A percentile compares a stretch with the other conserved stretches of the same genome.
These are phyloP conservation scores for Apamea monoglypha DNA, from an alignment of 2,888 invertebrate species.

Conservation along the genomic window DNA sequence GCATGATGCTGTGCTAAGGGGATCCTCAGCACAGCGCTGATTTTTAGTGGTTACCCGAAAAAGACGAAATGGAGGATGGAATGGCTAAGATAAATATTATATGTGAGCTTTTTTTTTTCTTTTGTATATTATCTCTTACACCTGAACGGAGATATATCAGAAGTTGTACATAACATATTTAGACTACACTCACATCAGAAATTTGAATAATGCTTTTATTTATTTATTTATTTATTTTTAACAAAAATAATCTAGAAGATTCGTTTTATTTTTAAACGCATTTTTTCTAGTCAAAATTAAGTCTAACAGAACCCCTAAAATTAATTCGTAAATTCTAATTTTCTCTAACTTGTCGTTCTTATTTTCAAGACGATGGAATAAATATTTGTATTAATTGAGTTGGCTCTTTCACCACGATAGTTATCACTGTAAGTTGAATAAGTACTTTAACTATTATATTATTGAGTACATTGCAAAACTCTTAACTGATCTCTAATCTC, in stretches of 20 bases:
- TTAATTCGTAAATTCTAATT: neutral
- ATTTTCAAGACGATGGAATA: neutral
- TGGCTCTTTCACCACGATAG: neutral
- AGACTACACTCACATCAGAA: no score
- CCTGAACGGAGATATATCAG: neutral
- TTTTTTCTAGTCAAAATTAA: neutral
- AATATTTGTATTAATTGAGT: neutral
- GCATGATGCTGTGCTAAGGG: no score
- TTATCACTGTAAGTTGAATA: neutral
- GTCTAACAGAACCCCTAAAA: neutral
- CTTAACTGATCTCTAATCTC: neutral
- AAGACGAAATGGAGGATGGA: no score
- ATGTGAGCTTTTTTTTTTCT: neutral
- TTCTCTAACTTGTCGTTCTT: neutral
- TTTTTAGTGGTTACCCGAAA: no score
- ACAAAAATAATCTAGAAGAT: neutral
- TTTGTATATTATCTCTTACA: neutral
- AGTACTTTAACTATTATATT: neutral
- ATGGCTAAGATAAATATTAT: no score
- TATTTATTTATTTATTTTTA: no score
- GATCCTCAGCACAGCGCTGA: no score
- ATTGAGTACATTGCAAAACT: neutral
- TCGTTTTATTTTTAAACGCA: neutral
- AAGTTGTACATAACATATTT: neutral
- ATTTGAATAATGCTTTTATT: neutral